Evolutionary conservation across 2,888 invertebrate species (phyloP).

Genomic region (Leucozona laternaria): DNA sequence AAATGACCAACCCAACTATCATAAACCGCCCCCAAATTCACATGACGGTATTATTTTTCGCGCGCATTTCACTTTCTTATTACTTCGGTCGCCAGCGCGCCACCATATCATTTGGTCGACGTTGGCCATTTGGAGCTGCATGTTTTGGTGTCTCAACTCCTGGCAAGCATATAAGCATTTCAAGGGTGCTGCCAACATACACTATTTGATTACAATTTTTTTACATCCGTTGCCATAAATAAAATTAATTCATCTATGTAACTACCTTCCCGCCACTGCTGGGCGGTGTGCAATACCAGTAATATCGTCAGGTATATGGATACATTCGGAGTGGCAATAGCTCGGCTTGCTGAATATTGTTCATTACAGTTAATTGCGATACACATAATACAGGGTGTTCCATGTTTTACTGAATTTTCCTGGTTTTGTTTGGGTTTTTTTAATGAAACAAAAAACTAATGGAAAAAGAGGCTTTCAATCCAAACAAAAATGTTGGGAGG

Average conservation of each 20-base stretch:
- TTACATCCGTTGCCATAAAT: slow-evolving; percentile 52
- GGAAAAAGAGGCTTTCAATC: no score
- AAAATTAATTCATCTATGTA: slow-evolving; percentile 55
- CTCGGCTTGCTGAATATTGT: slow-evolving; percentile 35
- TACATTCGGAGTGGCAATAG: slow-evolving; percentile 21
- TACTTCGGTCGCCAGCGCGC: background rate
- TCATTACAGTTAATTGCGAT: slow-evolving; percentile 56
- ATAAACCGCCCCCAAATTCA: slow-evolving; percentile 27
- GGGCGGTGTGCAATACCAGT: slow-evolving; percentile 25
- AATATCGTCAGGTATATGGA: background rate
- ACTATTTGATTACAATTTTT: slow-evolving; percentile 48
- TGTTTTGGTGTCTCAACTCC: slow-evolving; percentile 22
- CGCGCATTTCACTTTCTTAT: slow-evolving; percentile 62
- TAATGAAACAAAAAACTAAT: no score
- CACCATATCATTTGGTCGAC: background rate
- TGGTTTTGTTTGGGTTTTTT: no score
- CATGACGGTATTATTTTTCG: slow-evolving; percentile 51
- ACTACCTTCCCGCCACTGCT: background rate
- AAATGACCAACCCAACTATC: slow-evolving; percentile 63
- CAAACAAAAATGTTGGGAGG: no score
- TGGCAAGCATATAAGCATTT: slow-evolving; percentile 54
- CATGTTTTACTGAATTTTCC: background rate
- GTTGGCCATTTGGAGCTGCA: background rate
- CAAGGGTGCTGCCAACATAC: slow-evolving; percentile 64
- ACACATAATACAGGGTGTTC: slow-evolving; percentile 25